A percentile compares a stretch with the other conserved stretches of the same genome.
Conservation (phyloP, 2,113 vertebrate species). For the Prionailurus viverrinus region DNA sequence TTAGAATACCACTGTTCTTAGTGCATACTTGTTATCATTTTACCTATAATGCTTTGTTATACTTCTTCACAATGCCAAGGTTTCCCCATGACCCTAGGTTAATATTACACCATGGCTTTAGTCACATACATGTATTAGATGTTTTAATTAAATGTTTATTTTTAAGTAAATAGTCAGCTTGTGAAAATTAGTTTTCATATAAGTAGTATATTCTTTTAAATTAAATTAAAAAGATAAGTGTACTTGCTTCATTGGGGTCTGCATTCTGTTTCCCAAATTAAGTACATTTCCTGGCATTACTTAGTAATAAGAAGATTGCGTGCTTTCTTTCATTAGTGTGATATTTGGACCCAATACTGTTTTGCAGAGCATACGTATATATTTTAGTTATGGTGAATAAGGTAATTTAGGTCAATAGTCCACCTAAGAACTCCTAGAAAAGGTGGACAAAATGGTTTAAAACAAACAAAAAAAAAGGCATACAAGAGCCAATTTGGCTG, state of each 20-base stretch:
- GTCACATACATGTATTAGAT: not conserved
- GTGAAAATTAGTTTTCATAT: not conserved
- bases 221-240: not conserved
- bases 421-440: not conserved
- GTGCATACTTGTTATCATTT: not conserved
- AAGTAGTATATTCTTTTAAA: not conserved
- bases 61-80: not conserved
- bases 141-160: not conserved
- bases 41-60: not conserved
- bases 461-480: not conserved
- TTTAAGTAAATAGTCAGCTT: not conserved
- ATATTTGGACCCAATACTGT: not conserved
- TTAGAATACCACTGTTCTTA: not conserved
- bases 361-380: not conserved
- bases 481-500: not conserved
- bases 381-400: not conserved
- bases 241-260: not conserved
- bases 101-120: not conserved
- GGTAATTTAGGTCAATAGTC: not conserved
- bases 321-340: not conserved
- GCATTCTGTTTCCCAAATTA: not conserved
- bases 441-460: not conserved
- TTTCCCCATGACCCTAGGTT: not conserved
- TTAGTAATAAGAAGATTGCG: not conserved
- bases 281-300: not conserved